Evolutionary conservation across 2,113 vertebrate genomes (phyloP).

Genomic region (Cryptomyrus ogoouensis): DNA sequence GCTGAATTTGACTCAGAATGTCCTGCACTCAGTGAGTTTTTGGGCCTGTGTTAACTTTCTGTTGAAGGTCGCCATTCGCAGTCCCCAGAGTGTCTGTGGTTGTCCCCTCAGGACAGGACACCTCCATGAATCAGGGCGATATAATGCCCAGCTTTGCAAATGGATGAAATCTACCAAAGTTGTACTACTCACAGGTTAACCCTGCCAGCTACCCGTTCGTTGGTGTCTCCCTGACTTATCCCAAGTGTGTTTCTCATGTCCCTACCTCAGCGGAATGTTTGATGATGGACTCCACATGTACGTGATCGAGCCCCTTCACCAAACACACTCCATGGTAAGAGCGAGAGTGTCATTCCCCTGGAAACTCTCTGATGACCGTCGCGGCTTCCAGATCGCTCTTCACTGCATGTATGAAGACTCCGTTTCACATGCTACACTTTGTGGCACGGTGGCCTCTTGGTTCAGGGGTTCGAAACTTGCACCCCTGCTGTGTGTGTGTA

Average conservation of each 20-base stretch:
- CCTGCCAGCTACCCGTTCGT: neutral
- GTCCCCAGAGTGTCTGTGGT: neutral
- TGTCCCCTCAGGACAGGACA: neutral
- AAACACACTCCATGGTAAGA: conserved; percentile 78
- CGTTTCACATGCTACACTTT: neutral
- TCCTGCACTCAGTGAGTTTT: neutral
- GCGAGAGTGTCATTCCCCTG: conserved; percentile 27
- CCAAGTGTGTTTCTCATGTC: neutral
- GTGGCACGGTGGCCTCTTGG: neutral
- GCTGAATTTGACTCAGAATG: neutral
- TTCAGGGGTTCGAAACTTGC: neutral
- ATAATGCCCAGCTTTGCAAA: neutral
- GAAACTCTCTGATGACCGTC: neutral
- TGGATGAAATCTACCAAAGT: neutral
- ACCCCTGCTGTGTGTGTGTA: neutral
- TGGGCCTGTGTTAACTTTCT: neutral
- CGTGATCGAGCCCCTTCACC: conserved; percentile 79
- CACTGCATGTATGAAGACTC: neutral
- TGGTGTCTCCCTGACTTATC: neutral
- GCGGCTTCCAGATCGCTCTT: no score
- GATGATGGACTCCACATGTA: conserved; percentile 79
- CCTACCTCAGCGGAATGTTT: conserved; percentile 80
- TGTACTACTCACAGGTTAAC: neutral
- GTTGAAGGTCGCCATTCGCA: neutral
- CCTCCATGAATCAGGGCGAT: neutral